Evolutionary conservation across 2,888 invertebrate genomes (phyloP).

Genomic region (Globia sparganii): DNA sequence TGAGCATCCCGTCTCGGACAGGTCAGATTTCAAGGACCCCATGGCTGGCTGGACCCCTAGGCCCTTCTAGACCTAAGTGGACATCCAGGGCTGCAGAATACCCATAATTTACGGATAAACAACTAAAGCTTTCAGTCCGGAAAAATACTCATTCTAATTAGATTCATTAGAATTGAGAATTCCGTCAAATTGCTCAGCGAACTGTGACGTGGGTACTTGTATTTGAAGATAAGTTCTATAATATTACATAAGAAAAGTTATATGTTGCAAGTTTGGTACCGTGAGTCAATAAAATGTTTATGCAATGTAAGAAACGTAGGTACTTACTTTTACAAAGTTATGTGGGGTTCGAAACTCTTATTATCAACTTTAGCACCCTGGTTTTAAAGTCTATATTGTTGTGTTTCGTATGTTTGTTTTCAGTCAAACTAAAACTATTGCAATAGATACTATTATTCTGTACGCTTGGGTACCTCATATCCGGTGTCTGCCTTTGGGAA

Average conservation of each 20-base stretch:
- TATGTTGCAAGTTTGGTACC: conserved; percentile 40
- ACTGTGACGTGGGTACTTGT: conserved; percentile 24
- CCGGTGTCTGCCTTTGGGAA: conserved; percentile 60
- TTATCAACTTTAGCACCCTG: background rate
- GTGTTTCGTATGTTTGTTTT: conserved; percentile 14
- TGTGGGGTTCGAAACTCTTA: background rate
- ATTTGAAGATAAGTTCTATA: conserved; percentile 5
- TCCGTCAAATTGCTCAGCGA: conserved; percentile 27
- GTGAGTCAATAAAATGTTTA: conserved; percentile 55
- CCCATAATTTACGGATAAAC: conserved; percentile 2
- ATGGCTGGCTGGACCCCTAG: background rate
- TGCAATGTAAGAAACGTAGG: conserved; percentile 50
- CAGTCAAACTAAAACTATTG: conserved; percentile 32
- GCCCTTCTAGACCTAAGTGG: background rate
- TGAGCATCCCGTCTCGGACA: background rate
- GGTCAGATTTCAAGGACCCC: background rate
- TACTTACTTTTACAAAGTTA: conserved; percentile 33
- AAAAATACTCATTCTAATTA: conserved; percentile 41
- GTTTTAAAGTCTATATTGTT: conserved; percentile 15
- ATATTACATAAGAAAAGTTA: conserved; percentile 29
- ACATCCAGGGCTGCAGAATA: background rate
- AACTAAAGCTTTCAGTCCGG: background rate
- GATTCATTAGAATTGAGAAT: conserved; percentile 13
- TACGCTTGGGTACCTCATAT: conserved; percentile 54
- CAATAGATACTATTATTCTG: conserved; percentile 39